phyloP scores from a whole-genome alignment of 2,888 invertebrate genomes.

The Apamea monoglypha region DNA sequence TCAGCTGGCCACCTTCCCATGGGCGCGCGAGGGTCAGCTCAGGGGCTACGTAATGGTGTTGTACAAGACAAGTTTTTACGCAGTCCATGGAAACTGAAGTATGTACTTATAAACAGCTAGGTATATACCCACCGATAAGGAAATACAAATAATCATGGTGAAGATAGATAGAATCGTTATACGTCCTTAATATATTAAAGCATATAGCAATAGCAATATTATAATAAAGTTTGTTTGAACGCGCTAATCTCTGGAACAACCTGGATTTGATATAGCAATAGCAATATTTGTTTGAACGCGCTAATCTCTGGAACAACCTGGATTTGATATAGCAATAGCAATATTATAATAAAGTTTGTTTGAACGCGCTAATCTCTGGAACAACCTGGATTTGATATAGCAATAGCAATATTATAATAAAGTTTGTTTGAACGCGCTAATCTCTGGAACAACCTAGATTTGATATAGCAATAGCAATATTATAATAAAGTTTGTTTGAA shows the following conservation, averaged over 20 bases:
- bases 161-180: background rate
- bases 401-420: too few species aligned
- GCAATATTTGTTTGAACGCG: background rate
- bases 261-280: background rate
- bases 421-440: background rate
- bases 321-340: too few species aligned
- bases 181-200: background rate
- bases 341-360: background rate
- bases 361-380: background rate
- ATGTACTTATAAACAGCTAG: background rate
- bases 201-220: too few species aligned
- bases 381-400: background rate
- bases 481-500: background rate
- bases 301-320: background rate
- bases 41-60: conserved; percentile 20
- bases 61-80: conserved; percentile 6
- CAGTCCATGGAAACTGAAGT: background rate
- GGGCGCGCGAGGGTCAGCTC: conserved; percentile 14
- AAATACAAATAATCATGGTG: background rate
- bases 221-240: background rate
- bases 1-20: conserved; percentile 50
- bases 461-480: too few species aligned
- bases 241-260: background rate
- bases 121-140: background rate
- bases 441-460: background rate